A percentile compares a stretch with the other conserved stretches of the same genome.
These are phyloP conservation scores for Syngnathus floridae DNA, from an alignment of 2,113 vertebrate genomes.

Conservation along the genomic window DNA sequence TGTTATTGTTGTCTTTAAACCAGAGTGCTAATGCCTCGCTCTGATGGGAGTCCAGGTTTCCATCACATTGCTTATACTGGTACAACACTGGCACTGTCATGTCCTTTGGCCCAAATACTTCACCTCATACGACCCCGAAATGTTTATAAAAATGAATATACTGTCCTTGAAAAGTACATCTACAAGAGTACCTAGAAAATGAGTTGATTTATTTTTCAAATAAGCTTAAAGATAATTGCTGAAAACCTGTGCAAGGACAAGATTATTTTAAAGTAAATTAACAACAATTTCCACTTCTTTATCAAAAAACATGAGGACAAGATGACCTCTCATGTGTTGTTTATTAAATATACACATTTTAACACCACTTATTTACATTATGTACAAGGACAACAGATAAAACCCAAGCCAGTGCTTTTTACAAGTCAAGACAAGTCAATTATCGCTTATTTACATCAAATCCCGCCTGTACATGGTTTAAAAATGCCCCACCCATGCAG, in stretches of 20 bases:
- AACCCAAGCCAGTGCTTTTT: neutral
- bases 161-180: neutral
- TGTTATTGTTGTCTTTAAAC: conserved; percentile 22
- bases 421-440: conserved; percentile 4
- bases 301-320: conserved; percentile 22
- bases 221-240: neutral
- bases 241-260: conserved; percentile 21
- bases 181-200: neutral
- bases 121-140: neutral
- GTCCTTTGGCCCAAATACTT: neutral
- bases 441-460: conserved; percentile 42
- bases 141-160: neutral
- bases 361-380: conserved; percentile 49
- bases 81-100: neutral
- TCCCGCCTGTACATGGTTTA: conserved; percentile 30
- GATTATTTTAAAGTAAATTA: conserved; percentile 13
- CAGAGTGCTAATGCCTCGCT: conserved; percentile 21
- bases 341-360: conserved; percentile 46
- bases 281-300: conserved; percentile 1
- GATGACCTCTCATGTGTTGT: conserved; percentile 10
- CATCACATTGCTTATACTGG: neutral
- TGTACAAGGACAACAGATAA: conserved; percentile 29
- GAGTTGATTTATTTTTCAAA: too few relatives aligned
- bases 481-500: conserved; percentile 20
- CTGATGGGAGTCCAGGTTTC: conserved; percentile 26